Evolutionary conservation across 2,888 invertebrate genomes (phyloP).

Genomic region (Elegia similella): DNA sequence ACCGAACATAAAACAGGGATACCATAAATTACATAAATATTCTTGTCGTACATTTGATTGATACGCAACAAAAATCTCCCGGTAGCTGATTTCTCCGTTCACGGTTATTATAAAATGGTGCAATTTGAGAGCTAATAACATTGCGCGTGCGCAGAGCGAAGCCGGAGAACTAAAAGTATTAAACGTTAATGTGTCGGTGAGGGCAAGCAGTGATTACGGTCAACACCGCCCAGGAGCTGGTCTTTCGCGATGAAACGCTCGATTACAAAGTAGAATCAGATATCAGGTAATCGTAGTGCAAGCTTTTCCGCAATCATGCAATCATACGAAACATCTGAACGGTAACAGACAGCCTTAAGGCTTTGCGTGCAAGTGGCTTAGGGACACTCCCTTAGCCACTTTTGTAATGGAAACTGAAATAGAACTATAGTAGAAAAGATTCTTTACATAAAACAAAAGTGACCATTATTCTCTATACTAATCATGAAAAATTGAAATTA

Average conservation of each 20-base stretch:
- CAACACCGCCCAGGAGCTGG: slow-evolving; percentile 53
- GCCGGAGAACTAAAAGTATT: slow-evolving; percentile 58
- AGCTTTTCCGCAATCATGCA: slow-evolving; percentile 61
- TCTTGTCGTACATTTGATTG: slow-evolving; percentile 11
- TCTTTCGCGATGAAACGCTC: slow-evolving; percentile 55
- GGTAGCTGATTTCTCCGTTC: slow-evolving; percentile 56
- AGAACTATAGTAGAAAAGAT: too few relatives aligned
- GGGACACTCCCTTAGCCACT: slow-evolving; percentile 20
- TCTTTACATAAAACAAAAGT: too few relatives aligned
- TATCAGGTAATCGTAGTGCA: slow-evolving; percentile 54
- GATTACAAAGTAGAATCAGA: slow-evolving; percentile 62
- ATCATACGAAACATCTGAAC: slow-evolving; percentile 34
- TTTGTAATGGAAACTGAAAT: too few relatives aligned
- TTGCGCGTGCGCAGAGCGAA: slow-evolving; percentile 48
- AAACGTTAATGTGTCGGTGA: slow-evolving; percentile 61
- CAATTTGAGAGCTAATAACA: slow-evolving; percentile 54
- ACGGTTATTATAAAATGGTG: slow-evolving; percentile 55
- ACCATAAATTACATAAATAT: slow-evolving; percentile 11
- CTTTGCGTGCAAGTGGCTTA: slow-evolving; percentile 19
- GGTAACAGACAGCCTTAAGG: slow-evolving; percentile 22
- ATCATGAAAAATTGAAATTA: too few relatives aligned
- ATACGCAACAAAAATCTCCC: slow-evolving; percentile 25
- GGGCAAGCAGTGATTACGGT: slow-evolving; percentile 58
- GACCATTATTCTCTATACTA: too few relatives aligned
- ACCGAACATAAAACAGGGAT: not conserved